Percentiles rank a stretch among this genome's conserved stretches.
Evolutionary conservation across 2,797 vertebrate genomes (phyloP).

Genomic region (Amblyopsis hoosieri): DNA sequence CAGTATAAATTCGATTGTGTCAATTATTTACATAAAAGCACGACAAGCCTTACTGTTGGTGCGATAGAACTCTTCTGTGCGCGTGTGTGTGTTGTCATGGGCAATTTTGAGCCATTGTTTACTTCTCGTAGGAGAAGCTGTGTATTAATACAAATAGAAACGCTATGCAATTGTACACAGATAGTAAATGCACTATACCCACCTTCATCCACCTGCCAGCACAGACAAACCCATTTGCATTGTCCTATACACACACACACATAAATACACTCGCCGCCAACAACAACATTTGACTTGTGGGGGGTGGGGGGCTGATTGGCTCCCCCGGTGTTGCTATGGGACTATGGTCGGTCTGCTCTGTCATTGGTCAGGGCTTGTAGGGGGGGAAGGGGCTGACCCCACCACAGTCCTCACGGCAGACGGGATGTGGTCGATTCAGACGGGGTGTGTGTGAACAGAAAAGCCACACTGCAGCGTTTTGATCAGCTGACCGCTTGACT

Average conservation of each 20-base stretch:
- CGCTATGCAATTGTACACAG: conserved; percentile 4
- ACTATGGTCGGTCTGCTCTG: conserved; percentile 39
- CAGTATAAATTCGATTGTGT: too few species aligned
- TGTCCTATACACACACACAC: background rate
- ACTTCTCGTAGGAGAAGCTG: background rate
- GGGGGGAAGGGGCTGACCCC: conserved; percentile 27
- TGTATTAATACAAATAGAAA: background rate
- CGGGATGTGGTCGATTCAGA: conserved; percentile 44
- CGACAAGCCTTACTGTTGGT: background rate
- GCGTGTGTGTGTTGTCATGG: background rate
- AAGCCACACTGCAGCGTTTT: too few species aligned
- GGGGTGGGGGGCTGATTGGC: conserved; percentile 66
- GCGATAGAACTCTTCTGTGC: background rate
- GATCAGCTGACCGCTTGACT: too few species aligned
- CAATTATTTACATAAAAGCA: background rate
- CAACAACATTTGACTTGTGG: conserved; percentile 17
- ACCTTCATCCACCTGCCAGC: background rate
- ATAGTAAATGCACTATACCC: background rate
- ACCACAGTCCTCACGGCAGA: conserved; percentile 69
- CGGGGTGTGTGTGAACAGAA: too few species aligned
- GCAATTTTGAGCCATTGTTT: conserved; percentile 9
- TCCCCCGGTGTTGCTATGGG: conserved; percentile 78
- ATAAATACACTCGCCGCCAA: conserved; percentile 3
- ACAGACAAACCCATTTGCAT: background rate
- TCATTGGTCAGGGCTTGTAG: conserved; percentile 59